Evolutionary conservation across 2,113 vertebrate species (phyloP), one percentile per base, ranked within the genome.

Genomic region (Gymnobelideus leadbeateri): DNA sequence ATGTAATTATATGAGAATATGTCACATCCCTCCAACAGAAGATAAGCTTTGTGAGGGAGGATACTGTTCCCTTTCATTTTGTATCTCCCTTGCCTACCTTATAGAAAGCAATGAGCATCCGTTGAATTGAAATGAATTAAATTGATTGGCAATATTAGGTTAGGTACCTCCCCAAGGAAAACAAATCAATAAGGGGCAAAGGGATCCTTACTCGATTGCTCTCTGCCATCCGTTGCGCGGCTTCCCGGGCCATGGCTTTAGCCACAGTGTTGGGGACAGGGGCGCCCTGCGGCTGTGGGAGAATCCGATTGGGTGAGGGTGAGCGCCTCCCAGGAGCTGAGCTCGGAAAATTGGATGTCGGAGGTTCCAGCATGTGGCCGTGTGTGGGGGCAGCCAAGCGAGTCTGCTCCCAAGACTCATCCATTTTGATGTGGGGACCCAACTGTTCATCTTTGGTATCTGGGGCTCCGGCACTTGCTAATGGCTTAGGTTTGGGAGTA

Each of bases 201-300:
- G 5, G 31, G 46, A 47, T 37, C 7, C 37, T 8, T 50, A 55
- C 89, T 99, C 99, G 98, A 97, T 98, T 99, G 96, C 98, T 99
- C 97, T 99, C 99, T 0, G 99, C 99, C 96, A 99, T 99, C 90
- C 99, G 98, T 92, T 99, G 99, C 0, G 99, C 99, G 2, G 99
- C 99, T 98, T 99, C 99, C 89, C 99, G 99, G 21, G 99, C 99
- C 99, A 99, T 99, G 98, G 99, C 99, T 98, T 99, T 99, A 84
- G 99, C 99, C 0, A 99, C 99, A 0, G 99, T 99, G 97, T 99
- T 99, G 91, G 99, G 98, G 97, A 99, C 98, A 0, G 99, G 99
- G 0, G 99, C 95, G 96, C 99, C 99, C 98, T 99, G 99, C 10
- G 99, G 99, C 98, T 99, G 99, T 0, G 99, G 99, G 91, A 99